Base-by-base conservation (phyloP, 2,888 invertebrate genomes). In the Strigamia transsilvanica region DNA sequence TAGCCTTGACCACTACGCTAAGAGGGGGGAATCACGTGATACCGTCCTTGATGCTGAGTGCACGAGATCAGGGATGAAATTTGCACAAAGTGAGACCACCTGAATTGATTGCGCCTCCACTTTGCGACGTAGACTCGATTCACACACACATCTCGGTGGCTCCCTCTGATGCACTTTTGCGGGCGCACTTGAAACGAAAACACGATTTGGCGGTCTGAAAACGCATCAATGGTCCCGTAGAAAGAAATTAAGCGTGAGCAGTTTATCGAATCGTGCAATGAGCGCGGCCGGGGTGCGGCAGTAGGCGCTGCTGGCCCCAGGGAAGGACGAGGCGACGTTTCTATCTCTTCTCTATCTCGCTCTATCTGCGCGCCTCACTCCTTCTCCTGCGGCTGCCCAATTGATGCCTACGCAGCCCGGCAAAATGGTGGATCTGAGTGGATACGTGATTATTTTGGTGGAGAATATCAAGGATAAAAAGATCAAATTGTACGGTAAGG, bases 361-460 rank as follows among this genome's bases (percentile, higher is more conserved):
- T 34, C 34, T 5, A 3, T 34, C 7, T 27, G 27, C 7, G 66
- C 15, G 66, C 66, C 66, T 66, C 27, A 66, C 66, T 66, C 66
- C 66, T 66, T 66, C 66, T 66, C 66, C 66, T 66, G 66, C 27
- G 66, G 66, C 66, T 66, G 66, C 66, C 27, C 27, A 66, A 66
- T 27, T 27, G 15, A 41, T 79, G 41, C 79, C 80, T 46, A 42
- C 18, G 21, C 32, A 32, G 23, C 80, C 21, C 51, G 42, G 18
- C 21, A 83, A 51, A 61, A 92, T 94, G 90, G 95, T 97, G 88
- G 96, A 97, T 91, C 91, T 97, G 88, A 95, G 96, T 87, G 97
- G 97, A 87, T 97, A 97, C 90, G 96, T 97, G 88, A 96, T 97
- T 88, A 96, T 97, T 88, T 91, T 97, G 88, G 95, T 96, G 85